phyloP scores from a whole-genome alignment of 92 coral and sea anemone genomes.

The Metridium senile region DNA sequence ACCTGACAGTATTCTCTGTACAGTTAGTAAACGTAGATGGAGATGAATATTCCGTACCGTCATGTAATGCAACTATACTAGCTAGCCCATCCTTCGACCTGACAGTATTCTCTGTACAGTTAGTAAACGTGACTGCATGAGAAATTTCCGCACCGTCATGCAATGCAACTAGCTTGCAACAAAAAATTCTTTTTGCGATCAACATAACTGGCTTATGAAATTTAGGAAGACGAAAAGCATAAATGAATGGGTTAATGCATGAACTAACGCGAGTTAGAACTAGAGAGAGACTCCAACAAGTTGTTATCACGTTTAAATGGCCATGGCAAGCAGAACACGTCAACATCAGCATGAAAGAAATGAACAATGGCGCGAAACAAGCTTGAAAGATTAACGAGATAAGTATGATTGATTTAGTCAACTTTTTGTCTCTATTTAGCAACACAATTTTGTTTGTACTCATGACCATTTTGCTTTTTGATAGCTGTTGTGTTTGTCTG shows the following conservation, averaged over 20 bases:
- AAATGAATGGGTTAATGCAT: not conserved
- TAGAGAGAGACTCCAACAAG: not conserved
- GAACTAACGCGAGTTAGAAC: not conserved
- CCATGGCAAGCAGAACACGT: not conserved
- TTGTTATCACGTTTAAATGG: not conserved
- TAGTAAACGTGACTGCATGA: too few relatives aligned
- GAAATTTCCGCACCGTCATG: too few relatives aligned
- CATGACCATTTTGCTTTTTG: not conserved
- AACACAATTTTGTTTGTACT: too few relatives aligned
- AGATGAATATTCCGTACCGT: too few relatives aligned
- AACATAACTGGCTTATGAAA: not conserved
- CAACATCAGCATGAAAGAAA: not conserved
- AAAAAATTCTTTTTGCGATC: not conserved
- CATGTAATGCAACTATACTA: too few relatives aligned
- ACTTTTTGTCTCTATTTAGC: slow-evolving; percentile 15
- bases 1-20: too few relatives aligned
- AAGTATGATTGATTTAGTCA: slow-evolving; percentile 10
- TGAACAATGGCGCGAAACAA: slow-evolving; percentile 15
- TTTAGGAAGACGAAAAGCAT: slow-evolving; percentile 20
- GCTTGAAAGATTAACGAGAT: not conserved
- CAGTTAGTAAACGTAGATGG: too few relatives aligned
- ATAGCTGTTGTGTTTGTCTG: not conserved
- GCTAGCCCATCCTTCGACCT: too few relatives aligned
- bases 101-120: too few relatives aligned
- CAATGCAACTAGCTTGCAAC: not conserved